Percentiles rank a stretch among this genome's conserved stretches.
Conservation (phyloP, 1,140 invertebrate species). For the Lerema accius region DNA sequence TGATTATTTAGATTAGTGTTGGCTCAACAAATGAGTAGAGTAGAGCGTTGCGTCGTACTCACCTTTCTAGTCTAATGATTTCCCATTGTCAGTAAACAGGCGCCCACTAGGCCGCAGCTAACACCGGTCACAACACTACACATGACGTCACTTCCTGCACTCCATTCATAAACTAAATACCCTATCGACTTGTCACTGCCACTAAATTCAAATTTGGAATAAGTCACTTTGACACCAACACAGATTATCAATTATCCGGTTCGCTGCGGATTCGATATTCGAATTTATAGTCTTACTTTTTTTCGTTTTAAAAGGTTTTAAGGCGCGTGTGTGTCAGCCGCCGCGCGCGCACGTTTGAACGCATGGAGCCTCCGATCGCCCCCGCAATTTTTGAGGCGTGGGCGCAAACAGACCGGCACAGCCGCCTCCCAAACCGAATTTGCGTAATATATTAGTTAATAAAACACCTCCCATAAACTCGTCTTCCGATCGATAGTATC, state of each 20-base stretch:
- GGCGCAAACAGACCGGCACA: conserved; percentile 52
- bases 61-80: conserved; percentile 78
- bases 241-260: conserved; percentile 43
- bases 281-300: conserved; percentile 38
- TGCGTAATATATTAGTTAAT: conserved; percentile 74
- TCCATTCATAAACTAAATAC: conserved; percentile 76
- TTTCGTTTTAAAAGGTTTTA: conserved; percentile 47
- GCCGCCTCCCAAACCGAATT: conserved; percentile 69
- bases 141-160: conserved; percentile 80
- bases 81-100: conserved; percentile 72
- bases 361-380: conserved; percentile 71
- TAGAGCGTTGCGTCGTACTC: conserved; percentile 50
- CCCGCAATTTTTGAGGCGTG: conserved; percentile 74
- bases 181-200: too few relatives aligned
- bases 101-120: conserved; percentile 53
- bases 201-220: conserved; percentile 43
- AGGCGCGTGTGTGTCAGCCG: conserved; percentile 67
- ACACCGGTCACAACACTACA: conserved; percentile 72
- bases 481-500: conserved; percentile 36
- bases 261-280: conserved; percentile 8
- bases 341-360: conserved; percentile 71
- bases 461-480: conserved; percentile 52
- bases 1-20: conserved; percentile 43
- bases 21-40: conserved; percentile 51
- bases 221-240: conserved; percentile 47